Percentiles rank a stretch among this genome's conserved stretches.
Evolutionary conservation across 2,797 vertebrate genomes (phyloP).

Genomic region (Enteromius anoplus): DNA sequence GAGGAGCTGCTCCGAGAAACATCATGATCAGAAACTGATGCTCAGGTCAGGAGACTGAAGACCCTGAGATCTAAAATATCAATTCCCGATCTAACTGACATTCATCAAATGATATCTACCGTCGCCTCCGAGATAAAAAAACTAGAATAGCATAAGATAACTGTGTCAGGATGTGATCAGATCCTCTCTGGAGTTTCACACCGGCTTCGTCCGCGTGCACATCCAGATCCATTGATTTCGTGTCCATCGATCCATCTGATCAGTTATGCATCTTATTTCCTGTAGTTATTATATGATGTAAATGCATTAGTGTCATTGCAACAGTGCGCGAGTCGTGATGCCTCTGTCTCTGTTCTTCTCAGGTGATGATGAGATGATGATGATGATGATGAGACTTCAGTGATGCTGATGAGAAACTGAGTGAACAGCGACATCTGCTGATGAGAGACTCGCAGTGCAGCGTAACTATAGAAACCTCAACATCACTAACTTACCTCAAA

Average conservation of each 20-base stretch:
- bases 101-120: not conserved
- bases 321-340: slow-evolving; percentile 19
- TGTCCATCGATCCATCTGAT: not conserved
- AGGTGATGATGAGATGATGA: slow-evolving; percentile 1
- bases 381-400: not conserved
- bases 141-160: not conserved
- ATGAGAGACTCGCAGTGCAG: not conserved
- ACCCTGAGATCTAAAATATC: not conserved
- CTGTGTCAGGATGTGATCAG: not conserved
- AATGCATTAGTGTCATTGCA: not conserved
- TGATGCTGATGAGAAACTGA: not conserved
- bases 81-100: not conserved
- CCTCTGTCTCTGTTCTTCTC: not conserved
- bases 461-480: too few species aligned
- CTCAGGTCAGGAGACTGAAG: not conserved
- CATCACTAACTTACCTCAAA: too few species aligned
- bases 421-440: slow-evolving; percentile 29
- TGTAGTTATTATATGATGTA: not conserved
- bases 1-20: not conserved
- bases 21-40: not conserved
- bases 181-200: not conserved
- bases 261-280: not conserved
- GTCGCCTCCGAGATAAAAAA: not conserved
- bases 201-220: not conserved
- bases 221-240: not conserved